phyloP scores from a whole-genome alignment of 1,140 invertebrate genomes.

The Papilio aristodemus region DNA sequence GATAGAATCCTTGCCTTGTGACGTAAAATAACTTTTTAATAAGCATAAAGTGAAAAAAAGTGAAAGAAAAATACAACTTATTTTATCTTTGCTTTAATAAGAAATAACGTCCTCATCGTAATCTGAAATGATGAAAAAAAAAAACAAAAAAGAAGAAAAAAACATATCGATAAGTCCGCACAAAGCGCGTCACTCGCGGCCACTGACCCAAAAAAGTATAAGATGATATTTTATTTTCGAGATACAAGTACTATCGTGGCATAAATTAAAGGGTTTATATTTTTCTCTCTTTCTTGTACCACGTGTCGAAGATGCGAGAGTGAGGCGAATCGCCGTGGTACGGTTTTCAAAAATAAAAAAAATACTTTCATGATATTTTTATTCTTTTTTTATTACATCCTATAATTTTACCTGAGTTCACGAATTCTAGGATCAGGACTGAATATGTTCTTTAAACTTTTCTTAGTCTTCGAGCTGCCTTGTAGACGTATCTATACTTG shows the following conservation, averaged over 20 bases:
- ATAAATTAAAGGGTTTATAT: constrained; percentile 79
- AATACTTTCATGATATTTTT: too few species aligned
- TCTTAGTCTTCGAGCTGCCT: too few species aligned
- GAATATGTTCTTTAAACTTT: too few species aligned
- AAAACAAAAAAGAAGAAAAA: constrained; percentile 46
- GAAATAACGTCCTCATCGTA: not conserved
- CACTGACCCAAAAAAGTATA: constrained; percentile 75
- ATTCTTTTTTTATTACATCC: too few species aligned
- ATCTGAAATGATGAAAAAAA: constrained; percentile 35
- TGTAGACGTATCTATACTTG: too few species aligned
- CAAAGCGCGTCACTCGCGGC: constrained; percentile 59
- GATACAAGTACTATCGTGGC: constrained; percentile 77
- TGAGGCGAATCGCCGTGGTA: constrained; percentile 51
- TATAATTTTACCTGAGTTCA: too few species aligned
- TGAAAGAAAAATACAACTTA: too few species aligned
- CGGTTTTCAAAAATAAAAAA: constrained; percentile 49
- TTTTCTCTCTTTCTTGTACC: constrained; percentile 75
- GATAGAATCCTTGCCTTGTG: too few species aligned
- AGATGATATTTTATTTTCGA: constrained; percentile 77
- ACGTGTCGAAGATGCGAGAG: constrained; percentile 66
- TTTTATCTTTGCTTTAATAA: not conserved
- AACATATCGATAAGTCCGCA: constrained; percentile 44
- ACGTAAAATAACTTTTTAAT: too few species aligned
- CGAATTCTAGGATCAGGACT: too few species aligned
- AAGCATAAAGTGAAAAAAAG: too few species aligned